A percentile compares a stretch with the other conserved stretches of the same genome.
phyloP scores from a whole-genome alignment of 1,140 invertebrate genomes.

The Medauroidea extradentata region DNA sequence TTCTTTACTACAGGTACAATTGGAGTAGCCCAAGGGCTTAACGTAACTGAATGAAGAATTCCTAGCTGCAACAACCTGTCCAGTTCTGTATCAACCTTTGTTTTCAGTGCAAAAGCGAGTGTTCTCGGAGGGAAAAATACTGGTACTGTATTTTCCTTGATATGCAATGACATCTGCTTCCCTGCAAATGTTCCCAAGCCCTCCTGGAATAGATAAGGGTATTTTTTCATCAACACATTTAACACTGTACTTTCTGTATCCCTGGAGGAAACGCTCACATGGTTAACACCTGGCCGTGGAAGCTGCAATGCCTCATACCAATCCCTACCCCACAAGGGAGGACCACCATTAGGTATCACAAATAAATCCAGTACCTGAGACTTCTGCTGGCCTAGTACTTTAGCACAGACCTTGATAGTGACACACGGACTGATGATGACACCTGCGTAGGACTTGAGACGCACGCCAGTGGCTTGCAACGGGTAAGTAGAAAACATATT shows the following conservation, averaged over 20 bases:
- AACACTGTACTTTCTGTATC: background rate
- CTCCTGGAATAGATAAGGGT: background rate
- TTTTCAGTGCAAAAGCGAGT: conserved; percentile 39
- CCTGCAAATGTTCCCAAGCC: background rate
- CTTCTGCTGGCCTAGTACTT: background rate
- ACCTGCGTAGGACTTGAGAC: background rate
- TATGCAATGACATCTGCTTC: background rate
- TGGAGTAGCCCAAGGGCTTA: conserved; percentile 40
- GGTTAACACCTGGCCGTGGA: background rate
- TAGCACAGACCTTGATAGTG: background rate
- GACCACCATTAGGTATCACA: background rate
- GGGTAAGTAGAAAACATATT: background rate
- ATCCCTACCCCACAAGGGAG: background rate
- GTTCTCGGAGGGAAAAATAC: conserved; percentile 37
- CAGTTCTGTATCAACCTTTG: conserved; percentile 40
- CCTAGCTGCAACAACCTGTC: conserved; percentile 34
- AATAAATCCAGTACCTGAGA: background rate
- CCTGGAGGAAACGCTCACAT: background rate
- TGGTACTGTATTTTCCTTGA: conserved; percentile 19
- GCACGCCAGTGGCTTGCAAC: background rate
- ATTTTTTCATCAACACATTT: background rate
- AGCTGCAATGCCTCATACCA: background rate
- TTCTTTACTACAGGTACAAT: conserved; percentile 47
- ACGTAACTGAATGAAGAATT: conserved; percentile 27
- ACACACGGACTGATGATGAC: background rate